Percentiles rank a stretch among this genome's conserved stretches.
Evolutionary conservation across 1,140 invertebrate genomes (phyloP).

Genomic region (Myzus persicae): DNA sequence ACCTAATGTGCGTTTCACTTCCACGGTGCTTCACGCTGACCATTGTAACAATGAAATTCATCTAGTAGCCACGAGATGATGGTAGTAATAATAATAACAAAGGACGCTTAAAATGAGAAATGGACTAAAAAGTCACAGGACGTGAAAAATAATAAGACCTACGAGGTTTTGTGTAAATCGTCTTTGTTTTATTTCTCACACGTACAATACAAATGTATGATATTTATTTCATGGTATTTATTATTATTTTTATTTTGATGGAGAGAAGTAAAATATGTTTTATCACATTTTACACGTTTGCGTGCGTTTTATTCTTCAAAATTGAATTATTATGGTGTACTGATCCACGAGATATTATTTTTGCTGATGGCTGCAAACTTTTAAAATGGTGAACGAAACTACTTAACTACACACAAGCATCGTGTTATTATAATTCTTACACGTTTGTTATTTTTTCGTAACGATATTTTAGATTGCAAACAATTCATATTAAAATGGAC

Average conservation of each 20-base stretch:
- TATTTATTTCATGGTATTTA: not conserved
- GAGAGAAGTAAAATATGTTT: not conserved
- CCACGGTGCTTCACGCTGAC: not conserved
- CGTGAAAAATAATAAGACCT: not conserved
- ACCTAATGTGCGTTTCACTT: not conserved
- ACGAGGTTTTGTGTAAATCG: not conserved
- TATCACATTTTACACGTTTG: not conserved
- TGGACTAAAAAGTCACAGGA: not conserved
- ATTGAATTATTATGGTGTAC: not conserved
- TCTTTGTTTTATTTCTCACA: not conserved
- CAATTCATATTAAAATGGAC: not conserved
- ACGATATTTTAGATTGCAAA: not conserved
- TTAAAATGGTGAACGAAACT: not conserved
- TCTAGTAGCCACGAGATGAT: not conserved
- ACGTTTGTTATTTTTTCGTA: not conserved
- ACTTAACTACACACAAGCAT: not conserved
- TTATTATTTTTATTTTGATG: not conserved
- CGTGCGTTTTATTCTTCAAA: not conserved
- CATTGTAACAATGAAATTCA: not conserved
- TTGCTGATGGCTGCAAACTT: not conserved
- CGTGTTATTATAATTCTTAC: not conserved
- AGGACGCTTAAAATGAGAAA: not conserved
- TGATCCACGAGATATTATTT: not conserved
- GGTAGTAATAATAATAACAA: not conserved
- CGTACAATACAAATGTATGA: not conserved